Evolutionary conservation across 1,140 invertebrate genomes (phyloP).

Genomic region (Drosophila albomicans): DNA sequence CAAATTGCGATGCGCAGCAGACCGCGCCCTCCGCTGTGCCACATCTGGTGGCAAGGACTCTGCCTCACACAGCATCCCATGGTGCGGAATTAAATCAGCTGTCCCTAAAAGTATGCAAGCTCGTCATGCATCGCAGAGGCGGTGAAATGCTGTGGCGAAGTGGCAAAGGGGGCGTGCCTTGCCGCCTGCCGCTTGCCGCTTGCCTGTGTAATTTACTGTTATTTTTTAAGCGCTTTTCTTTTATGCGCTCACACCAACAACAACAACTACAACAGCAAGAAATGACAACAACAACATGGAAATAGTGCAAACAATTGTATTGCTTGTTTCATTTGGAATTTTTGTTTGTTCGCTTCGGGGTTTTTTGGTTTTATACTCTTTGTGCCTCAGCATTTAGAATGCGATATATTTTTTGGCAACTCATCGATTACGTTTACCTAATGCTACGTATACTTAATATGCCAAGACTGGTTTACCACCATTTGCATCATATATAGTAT

Average conservation of each 20-base stretch:
- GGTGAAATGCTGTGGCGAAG: slow-evolving; percentile 18
- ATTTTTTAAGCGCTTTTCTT: slow-evolving; percentile 80
- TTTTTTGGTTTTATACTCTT: slow-evolving; percentile 29
- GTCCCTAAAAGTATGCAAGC: slow-evolving; percentile 76
- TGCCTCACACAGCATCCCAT: slow-evolving; percentile 23
- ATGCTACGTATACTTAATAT: too few species aligned
- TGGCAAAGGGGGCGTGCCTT: slow-evolving; percentile 20
- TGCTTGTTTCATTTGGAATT: slow-evolving; percentile 74
- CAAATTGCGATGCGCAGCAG: slow-evolving; percentile 54
- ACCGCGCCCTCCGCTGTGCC: slow-evolving; percentile 14
- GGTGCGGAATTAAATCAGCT: slow-evolving; percentile 72
- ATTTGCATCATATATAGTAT: too few species aligned
- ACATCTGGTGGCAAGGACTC: slow-evolving; percentile 31
- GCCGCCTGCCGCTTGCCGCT: slow-evolving; percentile 20
- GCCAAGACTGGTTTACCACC: too few species aligned
- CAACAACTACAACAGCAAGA: slow-evolving; percentile 3
- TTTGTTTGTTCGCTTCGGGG: slow-evolving; percentile 27
- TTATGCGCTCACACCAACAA: slow-evolving; percentile 57
- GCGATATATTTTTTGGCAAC: too few species aligned
- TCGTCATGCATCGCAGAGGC: slow-evolving; percentile 68
- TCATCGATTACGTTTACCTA: too few species aligned
- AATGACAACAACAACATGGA: slow-evolving; percentile 6
- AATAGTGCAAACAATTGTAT: slow-evolving; percentile 58
- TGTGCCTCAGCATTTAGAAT: too few species aligned
- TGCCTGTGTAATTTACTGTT: slow-evolving; percentile 78